Base-by-base conservation (phyloP, 92 coral and sea anemone species). In the Montipora capitata region DNA sequence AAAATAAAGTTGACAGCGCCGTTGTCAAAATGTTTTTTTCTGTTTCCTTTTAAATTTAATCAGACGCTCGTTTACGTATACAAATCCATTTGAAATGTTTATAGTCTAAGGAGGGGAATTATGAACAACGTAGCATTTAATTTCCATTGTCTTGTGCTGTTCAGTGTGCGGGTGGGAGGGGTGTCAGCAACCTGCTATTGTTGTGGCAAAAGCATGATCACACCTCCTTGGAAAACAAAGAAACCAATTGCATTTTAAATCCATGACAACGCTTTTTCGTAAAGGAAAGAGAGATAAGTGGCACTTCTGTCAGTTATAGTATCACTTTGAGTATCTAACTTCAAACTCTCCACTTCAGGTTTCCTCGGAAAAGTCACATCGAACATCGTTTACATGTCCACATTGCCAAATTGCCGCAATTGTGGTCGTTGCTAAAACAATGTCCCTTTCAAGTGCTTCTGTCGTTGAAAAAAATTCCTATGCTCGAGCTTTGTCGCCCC, bases 391-490 rank as follows among this genome's bases (percentile, higher is more conserved):
- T 17, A 13, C 4, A 11, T 13, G 64, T 13, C n/a, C 5, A 16
- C 39, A 63, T 12, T 10, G 38, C 38, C 68, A 20, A 16, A 2
- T 54, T 11, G 12, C 61, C 3, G 2, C 12, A 0, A 0, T 54
- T 54, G 51, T n/a, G 7, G 16, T 3, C 75, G 15, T 48, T 48
- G 52, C 20, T 27, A n/a, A 56, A 49, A 54, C n/a, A 5, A 89
- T 89, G 93, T 43, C 89, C 39, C 76, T 92, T 27, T 94, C 97
- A 42, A 92, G 94, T 44, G 95, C 97, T 8, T 94, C 96, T 40
- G 77, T 94, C 68, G 77, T 86, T 51, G 90, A 80, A 18, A 74
- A 79, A 63, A 87, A 87, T 78, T 85, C 96, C 5, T 94, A 92
- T 68, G 86, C 96, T 40, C 74, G 91, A 56, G 91, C 94, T 13